Evolutionary conservation across 1,140 invertebrate species (phyloP).

Genomic region (Homalodisca vitripennis): DNA sequence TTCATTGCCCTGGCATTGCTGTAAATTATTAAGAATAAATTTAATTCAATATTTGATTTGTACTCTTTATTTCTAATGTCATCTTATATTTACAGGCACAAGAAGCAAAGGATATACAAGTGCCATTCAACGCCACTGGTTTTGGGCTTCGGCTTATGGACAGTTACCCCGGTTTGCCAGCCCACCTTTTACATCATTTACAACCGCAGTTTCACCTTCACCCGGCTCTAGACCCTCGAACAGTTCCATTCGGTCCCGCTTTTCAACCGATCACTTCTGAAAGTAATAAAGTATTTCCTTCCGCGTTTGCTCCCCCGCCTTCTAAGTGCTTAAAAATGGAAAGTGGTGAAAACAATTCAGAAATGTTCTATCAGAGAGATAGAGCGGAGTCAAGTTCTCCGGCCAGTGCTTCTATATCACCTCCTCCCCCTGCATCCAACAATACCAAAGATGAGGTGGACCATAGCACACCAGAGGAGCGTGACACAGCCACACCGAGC

Average conservation of each 20-base stretch:
- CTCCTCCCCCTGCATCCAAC: slow-evolving; percentile 43
- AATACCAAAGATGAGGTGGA: slow-evolving; percentile 39
- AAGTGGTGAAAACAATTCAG: slow-evolving; percentile 38
- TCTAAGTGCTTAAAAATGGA: slow-evolving; percentile 56
- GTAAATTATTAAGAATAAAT: too few species aligned
- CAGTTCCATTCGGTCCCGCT: slow-evolving; percentile 48
- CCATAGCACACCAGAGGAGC: slow-evolving; percentile 51
- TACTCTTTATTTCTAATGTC: not conserved
- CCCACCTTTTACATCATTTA: slow-evolving; percentile 55
- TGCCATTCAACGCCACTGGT: slow-evolving; percentile 52
- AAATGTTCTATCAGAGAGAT: slow-evolving; percentile 48
- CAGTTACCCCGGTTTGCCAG: slow-evolving; percentile 54
- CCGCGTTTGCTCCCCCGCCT: slow-evolving; percentile 55
- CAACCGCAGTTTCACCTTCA: slow-evolving; percentile 54
- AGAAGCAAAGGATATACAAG: slow-evolving; percentile 54
- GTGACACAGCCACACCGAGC: slow-evolving; percentile 54
- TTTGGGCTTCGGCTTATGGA: slow-evolving; percentile 57
- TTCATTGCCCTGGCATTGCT: too few species aligned
- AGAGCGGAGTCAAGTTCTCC: slow-evolving; percentile 51
- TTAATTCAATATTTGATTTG: too few species aligned
- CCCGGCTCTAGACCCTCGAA: slow-evolving; percentile 50
- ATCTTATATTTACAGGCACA: slow-evolving; percentile 47
- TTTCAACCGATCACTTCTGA: slow-evolving; percentile 45
- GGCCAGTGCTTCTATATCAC: slow-evolving; percentile 50
- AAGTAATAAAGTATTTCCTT: slow-evolving; percentile 54